phyloP scores from a whole-genome alignment of 2,797 vertebrate genomes.

The Sphenodon punctatus region DNA sequence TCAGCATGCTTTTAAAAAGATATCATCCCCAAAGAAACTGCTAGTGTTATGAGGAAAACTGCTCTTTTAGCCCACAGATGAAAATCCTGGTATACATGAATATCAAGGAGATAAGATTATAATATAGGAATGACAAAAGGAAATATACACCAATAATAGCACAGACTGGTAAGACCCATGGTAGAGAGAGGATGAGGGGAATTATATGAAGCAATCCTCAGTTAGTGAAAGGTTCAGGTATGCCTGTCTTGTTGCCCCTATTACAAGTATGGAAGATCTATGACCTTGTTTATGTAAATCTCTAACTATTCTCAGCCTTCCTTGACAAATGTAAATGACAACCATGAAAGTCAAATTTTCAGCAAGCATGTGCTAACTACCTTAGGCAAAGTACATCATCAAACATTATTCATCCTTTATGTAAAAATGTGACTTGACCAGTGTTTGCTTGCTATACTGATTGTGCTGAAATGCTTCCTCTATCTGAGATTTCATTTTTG shows the following conservation, averaged over 20 bases:
- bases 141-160: not conserved
- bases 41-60: not conserved
- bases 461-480: not conserved
- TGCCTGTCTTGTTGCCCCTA: conserved; percentile 2
- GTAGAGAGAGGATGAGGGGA: not conserved
- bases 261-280: not conserved
- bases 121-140: not conserved
- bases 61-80: not conserved
- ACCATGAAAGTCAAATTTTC: conserved; percentile 39
- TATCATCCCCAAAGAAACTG: no score
- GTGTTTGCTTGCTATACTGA: not conserved
- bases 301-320: conserved; percentile 1
- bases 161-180: not conserved
- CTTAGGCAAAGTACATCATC: conserved; percentile 10
- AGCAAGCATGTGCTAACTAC: conserved; percentile 14
- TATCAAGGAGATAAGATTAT: not conserved
- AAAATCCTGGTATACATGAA: not conserved
- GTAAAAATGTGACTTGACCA: not conserved
- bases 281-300: conserved; percentile 15
- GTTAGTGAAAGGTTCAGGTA: conserved; percentile 18
- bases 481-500: not conserved
- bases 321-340: conserved; percentile 47
- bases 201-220: not conserved
- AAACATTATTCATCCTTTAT: conserved; percentile 2
- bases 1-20: no score